phyloP scores from a whole-genome alignment of 2,113 vertebrate species.

The Anoplopoma fimbria region DNA sequence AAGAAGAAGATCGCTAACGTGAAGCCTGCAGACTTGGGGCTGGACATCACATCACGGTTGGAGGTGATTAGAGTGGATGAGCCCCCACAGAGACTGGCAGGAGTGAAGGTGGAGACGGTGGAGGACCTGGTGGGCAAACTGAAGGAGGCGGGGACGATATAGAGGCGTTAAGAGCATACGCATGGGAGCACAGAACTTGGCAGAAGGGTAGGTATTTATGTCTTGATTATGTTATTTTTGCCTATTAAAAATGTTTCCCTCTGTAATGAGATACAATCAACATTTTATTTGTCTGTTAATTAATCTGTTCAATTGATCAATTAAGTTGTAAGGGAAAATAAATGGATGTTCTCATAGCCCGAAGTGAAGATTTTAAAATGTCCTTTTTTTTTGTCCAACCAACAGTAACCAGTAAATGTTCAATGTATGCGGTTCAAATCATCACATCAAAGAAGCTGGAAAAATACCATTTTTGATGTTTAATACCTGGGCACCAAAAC shows the following conservation, averaged over 20 bases:
- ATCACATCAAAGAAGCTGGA: too few relatives aligned
- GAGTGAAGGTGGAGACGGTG: constrained; percentile 90
- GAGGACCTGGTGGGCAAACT: constrained; percentile 89
- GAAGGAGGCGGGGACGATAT: constrained; percentile 86
- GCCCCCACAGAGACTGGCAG: constrained; percentile 88
- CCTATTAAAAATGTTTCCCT: neutral
- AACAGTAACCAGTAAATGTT: too few relatives aligned
- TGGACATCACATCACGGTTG: constrained; percentile 87
- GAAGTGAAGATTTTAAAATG: too few relatives aligned
- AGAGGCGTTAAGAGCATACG: constrained; percentile 59
- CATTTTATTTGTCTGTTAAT: too few relatives aligned
- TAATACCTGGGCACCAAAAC: too few relatives aligned
- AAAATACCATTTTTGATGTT: too few relatives aligned
- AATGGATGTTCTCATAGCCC: too few relatives aligned
- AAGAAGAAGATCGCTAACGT: constrained; percentile 91
- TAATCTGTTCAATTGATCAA: too few relatives aligned
- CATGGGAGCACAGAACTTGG: neutral
- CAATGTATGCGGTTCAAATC: too few relatives aligned
- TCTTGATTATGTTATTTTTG: neutral
- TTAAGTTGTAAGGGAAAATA: too few relatives aligned
- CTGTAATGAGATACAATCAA: too few relatives aligned
- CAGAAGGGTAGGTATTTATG: constrained; percentile 50
- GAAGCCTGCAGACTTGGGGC: constrained; percentile 88
- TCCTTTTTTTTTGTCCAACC: too few relatives aligned
- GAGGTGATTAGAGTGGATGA: constrained; percentile 89